Percentiles rank a stretch among this genome's conserved stretches.
Conservation (phyloP, 30 jellyfish, hydroid and myxozoan species). For the Catostylus mosaicus region DNA sequence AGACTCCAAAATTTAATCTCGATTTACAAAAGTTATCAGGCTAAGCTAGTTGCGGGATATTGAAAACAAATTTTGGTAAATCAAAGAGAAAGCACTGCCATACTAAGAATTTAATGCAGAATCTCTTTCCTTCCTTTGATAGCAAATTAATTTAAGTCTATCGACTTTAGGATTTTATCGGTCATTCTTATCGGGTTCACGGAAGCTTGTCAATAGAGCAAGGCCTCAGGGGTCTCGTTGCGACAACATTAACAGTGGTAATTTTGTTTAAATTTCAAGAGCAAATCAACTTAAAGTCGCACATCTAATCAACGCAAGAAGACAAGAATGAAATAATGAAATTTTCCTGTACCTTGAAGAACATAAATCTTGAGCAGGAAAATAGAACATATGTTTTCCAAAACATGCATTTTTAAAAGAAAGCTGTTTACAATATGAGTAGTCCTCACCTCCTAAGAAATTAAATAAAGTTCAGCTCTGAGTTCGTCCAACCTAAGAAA, state of each 20-base stretch:
- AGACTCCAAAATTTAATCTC: too few relatives aligned
- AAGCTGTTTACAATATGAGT: too few relatives aligned
- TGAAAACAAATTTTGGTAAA: not conserved
- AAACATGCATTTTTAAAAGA: too few relatives aligned
- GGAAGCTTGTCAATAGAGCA: not conserved
- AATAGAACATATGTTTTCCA: too few relatives aligned
- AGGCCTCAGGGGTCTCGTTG: not conserved
- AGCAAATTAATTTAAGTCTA: not conserved
- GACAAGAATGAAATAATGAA: not conserved
- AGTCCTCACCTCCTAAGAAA: too few relatives aligned
- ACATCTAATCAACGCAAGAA: slow-evolving; percentile 1
- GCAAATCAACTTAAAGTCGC: not conserved
- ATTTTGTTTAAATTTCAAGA: not conserved
- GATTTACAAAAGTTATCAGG: not conserved
- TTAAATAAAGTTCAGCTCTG: too few relatives aligned
- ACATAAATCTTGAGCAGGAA: not conserved
- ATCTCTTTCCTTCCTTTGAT: not conserved
- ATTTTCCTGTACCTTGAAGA: not conserved
- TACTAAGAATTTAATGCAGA: not conserved
- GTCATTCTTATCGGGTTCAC: slow-evolving; percentile 8
- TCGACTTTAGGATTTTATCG: not conserved
- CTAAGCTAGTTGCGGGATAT: not conserved
- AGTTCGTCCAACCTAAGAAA: too few relatives aligned
- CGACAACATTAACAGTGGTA: not conserved
- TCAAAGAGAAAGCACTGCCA: not conserved